phyloP scores from a whole-genome alignment of 2,888 invertebrate genomes.

The Pediacus dermestoides region DNA sequence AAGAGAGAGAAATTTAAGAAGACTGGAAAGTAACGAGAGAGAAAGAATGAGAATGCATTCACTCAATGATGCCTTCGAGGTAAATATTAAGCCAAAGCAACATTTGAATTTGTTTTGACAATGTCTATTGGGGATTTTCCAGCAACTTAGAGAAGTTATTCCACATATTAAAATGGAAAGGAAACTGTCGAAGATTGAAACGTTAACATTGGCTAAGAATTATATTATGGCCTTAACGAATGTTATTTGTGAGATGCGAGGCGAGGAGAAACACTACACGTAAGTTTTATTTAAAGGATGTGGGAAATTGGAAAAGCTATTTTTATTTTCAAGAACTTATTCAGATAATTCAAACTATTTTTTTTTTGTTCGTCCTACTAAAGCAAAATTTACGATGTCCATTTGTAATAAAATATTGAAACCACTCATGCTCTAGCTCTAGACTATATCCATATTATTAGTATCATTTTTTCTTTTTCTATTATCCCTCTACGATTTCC shows the following conservation, averaged over 20 bases:
- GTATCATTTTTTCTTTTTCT: too few relatives aligned
- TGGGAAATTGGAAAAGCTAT: background rate
- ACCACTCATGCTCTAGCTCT: too few relatives aligned
- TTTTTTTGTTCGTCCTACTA: too few relatives aligned
- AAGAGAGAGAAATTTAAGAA: constrained; percentile 66
- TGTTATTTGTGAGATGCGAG: constrained; percentile 74
- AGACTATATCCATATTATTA: too few relatives aligned
- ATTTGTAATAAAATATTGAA: too few relatives aligned
- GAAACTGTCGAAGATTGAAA: constrained; percentile 76
- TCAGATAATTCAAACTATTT: too few relatives aligned
- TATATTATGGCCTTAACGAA: constrained; percentile 79
- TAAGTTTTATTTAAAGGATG: constrained; percentile 41
- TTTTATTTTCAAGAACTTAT: too few relatives aligned
- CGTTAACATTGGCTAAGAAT: constrained; percentile 75
- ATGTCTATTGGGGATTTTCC: too few relatives aligned
- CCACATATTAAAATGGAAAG: constrained; percentile 76
- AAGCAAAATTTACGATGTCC: too few relatives aligned
- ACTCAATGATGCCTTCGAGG: constrained; percentile 75
- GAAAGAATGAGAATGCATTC: constrained; percentile 79
- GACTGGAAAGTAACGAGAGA: constrained; percentile 74
- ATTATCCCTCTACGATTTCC: too few relatives aligned
- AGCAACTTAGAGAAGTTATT: constrained; percentile 73
- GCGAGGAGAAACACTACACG: constrained; percentile 66
- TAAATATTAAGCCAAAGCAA: constrained; percentile 38
- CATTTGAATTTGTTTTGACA: constrained; percentile 21